phyloP scores from a whole-genome alignment of 2,797 vertebrate genomes.

The Margarornis squamiger region DNA sequence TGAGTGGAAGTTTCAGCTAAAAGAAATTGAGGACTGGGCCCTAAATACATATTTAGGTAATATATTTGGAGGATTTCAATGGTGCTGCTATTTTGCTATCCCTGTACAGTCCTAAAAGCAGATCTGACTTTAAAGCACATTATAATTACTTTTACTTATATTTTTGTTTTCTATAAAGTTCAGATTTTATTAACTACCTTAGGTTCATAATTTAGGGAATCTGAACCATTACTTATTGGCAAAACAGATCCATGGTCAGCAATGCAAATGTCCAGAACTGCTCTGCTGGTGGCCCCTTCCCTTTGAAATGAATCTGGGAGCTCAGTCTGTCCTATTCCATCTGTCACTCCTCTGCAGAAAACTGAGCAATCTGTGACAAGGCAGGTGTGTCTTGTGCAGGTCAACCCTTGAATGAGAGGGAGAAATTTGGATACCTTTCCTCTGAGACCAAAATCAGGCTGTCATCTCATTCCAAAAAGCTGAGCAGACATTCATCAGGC shows the following conservation, averaged over 20 bases:
- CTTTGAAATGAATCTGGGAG: background rate
- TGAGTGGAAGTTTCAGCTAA: background rate
- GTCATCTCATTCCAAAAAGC: background rate
- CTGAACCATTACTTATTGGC: background rate
- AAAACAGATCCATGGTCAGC: background rate
- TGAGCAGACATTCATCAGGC: background rate
- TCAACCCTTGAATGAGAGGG: background rate
- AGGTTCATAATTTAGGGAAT: background rate
- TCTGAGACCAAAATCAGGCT: background rate
- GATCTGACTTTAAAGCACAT: background rate
- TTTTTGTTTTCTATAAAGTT: background rate
- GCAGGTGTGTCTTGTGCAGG: background rate
- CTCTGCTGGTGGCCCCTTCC: background rate
- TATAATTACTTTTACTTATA: background rate
- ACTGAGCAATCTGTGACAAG: conserved; percentile 4
- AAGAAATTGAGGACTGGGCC: background rate
- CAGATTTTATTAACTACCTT: background rate
- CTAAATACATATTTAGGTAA: background rate
- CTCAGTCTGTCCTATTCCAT: background rate
- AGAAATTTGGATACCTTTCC: background rate
- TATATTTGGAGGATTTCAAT: background rate
- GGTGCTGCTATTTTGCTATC: background rate
- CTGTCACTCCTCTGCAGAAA: conserved; percentile 13
- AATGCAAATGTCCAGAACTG: background rate
- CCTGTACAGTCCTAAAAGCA: background rate